Evolutionary conservation across 2,113 vertebrate genomes (phyloP).

Genomic region (Bostrychus sinensis): DNA sequence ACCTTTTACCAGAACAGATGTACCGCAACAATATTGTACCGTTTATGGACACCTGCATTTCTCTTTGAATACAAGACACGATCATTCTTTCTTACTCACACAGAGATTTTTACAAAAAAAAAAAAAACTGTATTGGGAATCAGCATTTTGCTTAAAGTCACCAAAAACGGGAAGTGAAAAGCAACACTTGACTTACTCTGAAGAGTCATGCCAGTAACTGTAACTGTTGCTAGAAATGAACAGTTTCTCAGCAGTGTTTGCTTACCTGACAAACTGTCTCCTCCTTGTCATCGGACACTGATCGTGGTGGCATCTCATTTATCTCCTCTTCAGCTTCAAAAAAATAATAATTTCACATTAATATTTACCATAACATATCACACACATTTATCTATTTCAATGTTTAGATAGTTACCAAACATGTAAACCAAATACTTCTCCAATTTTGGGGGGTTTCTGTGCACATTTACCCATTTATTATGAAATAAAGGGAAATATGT

Average conservation of each 20-base stretch:
- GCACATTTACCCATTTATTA: not conserved
- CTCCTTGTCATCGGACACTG: slow-evolving; percentile 46
- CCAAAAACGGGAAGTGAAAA: slow-evolving; percentile 68
- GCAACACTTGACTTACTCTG: slow-evolving; percentile 17
- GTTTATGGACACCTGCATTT: slow-evolving; percentile 33
- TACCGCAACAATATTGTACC: not conserved
- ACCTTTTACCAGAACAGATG: slow-evolving; percentile 69
- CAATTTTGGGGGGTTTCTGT: not conserved
- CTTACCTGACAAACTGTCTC: slow-evolving; percentile 43
- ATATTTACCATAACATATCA: too few relatives aligned
- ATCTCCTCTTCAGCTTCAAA: slow-evolving; percentile 57
- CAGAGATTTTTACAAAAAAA: slow-evolving; percentile 24
- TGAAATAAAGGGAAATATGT: slow-evolving; percentile 31
- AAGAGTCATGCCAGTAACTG: slow-evolving; percentile 61
- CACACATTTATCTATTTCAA: not conserved
- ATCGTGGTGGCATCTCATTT: slow-evolving; percentile 31
- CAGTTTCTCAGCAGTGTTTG: slow-evolving; percentile 16
- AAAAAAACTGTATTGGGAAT: slow-evolving; percentile 42
- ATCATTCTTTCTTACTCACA: slow-evolving; percentile 56
- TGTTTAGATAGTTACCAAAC: not conserved
- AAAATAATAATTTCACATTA: not conserved
- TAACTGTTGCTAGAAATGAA: slow-evolving; percentile 53
- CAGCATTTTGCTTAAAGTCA: slow-evolving; percentile 39
- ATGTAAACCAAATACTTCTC: not conserved
- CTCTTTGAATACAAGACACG: slow-evolving; percentile 22